Base-by-base conservation (phyloP, 2,797 vertebrate species). In the Numenius phaeopus region DNA sequence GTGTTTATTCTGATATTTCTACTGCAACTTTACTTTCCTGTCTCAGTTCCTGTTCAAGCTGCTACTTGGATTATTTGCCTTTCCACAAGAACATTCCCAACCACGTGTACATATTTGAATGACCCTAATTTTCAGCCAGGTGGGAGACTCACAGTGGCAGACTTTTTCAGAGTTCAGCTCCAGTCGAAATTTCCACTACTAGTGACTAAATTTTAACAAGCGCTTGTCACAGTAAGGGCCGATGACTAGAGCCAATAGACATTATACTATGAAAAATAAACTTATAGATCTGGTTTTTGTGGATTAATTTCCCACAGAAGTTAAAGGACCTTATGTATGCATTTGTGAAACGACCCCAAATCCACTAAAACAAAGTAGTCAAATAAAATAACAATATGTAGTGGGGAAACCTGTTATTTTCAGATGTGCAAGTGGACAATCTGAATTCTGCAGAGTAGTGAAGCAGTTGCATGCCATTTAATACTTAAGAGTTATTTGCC, bases 221-320 rank as follows among this genome's bases (percentile, higher is more conserved):
- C 40, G 8, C 6, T 59, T 24, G 37, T 47, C 49, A 50, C 7
- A 42, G 20, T 39, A 78, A 29, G 7, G 46, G 24, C 14, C 22
- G 40, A 57, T 29, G 50, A 37, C 22, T 32, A 62, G 21, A 93
- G 11, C 7, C 12, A 34, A 72, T 42, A 20, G 26, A n/a, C 0
- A 1, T 70, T 69, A 46, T 13, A 18, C 6, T n/a, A 5, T 5
- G 21, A 37, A 67, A 83, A 92, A 90, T 27, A 89, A 62, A 55
- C 1, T 5, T 70, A 23, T 0, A 66, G 39, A n/a, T 11, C 5
- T 61, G 15, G 0, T 3, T 22, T 84, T 66, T 50, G 39, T 39
- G 22, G 30, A 47, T n/a, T 57, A 26, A 70, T 90, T 87, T 70
- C 29, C 26, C 59, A 49, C 11, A 52, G 22, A 93, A 83, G 4